Evolutionary conservation across 2,797 vertebrate genomes (phyloP), one percentile per base, ranked within the genome.

Genomic region (Silurus aristotelis): DNA sequence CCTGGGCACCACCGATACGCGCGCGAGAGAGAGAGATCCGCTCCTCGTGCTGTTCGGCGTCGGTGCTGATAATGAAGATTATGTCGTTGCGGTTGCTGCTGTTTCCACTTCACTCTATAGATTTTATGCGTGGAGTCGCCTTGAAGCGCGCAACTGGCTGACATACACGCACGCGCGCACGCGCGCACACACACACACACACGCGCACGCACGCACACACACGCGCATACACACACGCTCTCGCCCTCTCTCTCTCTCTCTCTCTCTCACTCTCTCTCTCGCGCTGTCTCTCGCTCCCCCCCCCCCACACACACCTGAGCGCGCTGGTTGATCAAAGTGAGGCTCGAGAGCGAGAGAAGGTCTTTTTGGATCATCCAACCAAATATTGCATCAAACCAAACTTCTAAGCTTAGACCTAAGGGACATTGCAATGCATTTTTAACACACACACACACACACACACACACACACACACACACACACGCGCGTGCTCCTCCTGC

Each of bases 251-350:
- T 38, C 27, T 22, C 66, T 13, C 55, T 12, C 10, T 43, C 2
- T 43, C 67, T 4, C 66, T 10, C 61, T n/a, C n/a, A n/a, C n/a
- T n/a, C n/a, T n/a, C n/a, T n/a, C 22, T 15, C 5, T 6, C 14
- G 13, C 31, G 31, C 31, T 31, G 1, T 31, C 64, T 14, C 68
- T 12, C 17, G 5, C 17, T 22, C 20, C 27, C 1, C 64, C 14
- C 80, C 25, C 80, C 52, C 81, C 46, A 64, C 31, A 61, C 56
- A 38, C 31, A 68, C 80, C 27, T 48, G 70, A 72, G 55, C 72
- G 72, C 73, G 38, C 61, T 66, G 56, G 78, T 58, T 67, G 79
- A n/a, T 84, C 83, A 85, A 82, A 83, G 80, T 88, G 80, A 78
- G 82, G 85, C 85, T 43, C 80, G 73, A 68, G 64, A 46, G 13